A percentile compares a stretch with the other conserved stretches of the same genome.
Conservation (phyloP, 2,888 invertebrate species). For the Diplazon laetatorius region DNA sequence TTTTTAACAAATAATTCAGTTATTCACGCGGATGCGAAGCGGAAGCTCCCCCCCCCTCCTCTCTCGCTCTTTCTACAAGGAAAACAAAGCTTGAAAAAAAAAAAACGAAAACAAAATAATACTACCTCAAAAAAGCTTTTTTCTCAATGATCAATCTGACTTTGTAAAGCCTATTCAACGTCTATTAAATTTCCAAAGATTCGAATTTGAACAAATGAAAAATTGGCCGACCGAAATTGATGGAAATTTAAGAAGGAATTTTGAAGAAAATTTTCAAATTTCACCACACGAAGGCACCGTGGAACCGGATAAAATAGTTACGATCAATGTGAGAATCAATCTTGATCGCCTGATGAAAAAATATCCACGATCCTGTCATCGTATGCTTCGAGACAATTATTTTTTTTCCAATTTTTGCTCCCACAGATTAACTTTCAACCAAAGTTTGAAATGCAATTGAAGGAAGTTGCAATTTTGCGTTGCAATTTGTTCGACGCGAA, state of each 20-base stretch:
- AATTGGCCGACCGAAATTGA: slow-evolving; percentile 53
- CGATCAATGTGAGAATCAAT: slow-evolving; percentile 66
- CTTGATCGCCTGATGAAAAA: background rate
- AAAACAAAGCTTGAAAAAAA: too few species aligned
- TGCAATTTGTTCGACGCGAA: slow-evolving; percentile 72
- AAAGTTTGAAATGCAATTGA: slow-evolving; percentile 69
- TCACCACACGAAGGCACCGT: slow-evolving; percentile 71
- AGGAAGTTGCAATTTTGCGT: slow-evolving; percentile 69
- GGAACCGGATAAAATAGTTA: slow-evolving; percentile 64
- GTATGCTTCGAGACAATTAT: too few species aligned
- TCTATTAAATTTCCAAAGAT: slow-evolving; percentile 65
- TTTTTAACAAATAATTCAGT: too few species aligned
- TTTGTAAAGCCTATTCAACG: too few species aligned
- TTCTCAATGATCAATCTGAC: background rate
- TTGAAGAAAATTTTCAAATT: slow-evolving; percentile 70
- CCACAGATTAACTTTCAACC: slow-evolving; percentile 69
- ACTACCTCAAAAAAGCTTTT: background rate
- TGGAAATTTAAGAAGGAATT: slow-evolving; percentile 52
- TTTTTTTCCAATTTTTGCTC: too few species aligned
- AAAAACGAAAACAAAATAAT: too few species aligned
- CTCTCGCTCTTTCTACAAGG: too few species aligned
- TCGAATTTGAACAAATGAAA: slow-evolving; percentile 66
- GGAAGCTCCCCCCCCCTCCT: too few species aligned
- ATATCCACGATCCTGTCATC: background rate
- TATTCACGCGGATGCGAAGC: too few species aligned